A percentile compares a stretch with the other conserved stretches of the same genome.
Conservation (phyloP, 2,113 vertebrate genomes). For the Microcebus jonahi region DNA sequence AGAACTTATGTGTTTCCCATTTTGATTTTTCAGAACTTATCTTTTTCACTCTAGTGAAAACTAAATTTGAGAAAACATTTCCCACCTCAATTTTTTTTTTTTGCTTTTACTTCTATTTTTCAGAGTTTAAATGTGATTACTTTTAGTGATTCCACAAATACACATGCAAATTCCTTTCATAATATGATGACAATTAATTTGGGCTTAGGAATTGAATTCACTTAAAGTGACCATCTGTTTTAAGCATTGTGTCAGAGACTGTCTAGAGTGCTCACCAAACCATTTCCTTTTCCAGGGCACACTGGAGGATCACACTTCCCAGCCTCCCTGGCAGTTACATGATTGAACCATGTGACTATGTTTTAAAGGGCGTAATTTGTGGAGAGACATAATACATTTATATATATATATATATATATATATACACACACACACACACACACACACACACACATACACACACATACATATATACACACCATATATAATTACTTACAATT, state of each 20-base stretch:
- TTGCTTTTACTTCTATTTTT: not conserved
- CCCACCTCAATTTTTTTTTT: not conserved
- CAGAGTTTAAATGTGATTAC: not conserved
- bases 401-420: no score
- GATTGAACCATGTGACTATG: not conserved
- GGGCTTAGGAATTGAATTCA: not conserved
- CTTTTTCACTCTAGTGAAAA: not conserved
- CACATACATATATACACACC: no score
- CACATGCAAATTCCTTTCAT: not conserved
- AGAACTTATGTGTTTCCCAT: not conserved
- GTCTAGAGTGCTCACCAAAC: not conserved
- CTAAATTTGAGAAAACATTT: not conserved
- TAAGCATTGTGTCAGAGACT: not conserved
- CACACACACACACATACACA: no score
- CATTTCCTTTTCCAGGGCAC: not conserved
- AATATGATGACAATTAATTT: not conserved
- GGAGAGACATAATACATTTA: not conserved
- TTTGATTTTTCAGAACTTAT: not conserved
- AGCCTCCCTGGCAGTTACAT: not conserved
- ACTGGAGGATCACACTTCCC: not conserved
- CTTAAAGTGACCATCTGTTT: not conserved
- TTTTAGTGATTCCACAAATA: not conserved
- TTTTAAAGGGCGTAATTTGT: not conserved
- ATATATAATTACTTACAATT: not conserved
- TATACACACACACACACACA: no score